Evolutionary conservation across 2,888 invertebrate genomes (phyloP), one percentile per base, ranked within the genome.

Genomic region (Myathropa florea): DNA sequence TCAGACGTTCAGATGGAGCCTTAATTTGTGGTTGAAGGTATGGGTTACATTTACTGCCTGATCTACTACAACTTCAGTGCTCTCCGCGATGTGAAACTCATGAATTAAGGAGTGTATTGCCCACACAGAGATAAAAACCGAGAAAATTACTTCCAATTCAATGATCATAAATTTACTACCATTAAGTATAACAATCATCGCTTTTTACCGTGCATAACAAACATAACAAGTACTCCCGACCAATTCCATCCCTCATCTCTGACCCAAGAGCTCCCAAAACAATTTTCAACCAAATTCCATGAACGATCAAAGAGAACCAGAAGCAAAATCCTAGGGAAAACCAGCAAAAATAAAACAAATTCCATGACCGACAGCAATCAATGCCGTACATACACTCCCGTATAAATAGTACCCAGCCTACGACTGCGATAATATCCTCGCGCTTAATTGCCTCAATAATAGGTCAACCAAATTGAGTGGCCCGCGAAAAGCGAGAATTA

Each of bases 361-460:
- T 60, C 36, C 63, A 59, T 79, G 78, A 79, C 24, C 73, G 21
- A 14, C 59, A n/a, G 46, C 83, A 68, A 83, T 73, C 60, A 68
- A 72, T 78, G 72, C 24, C 21, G 12, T 30, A 26, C 60, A 64
- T 23, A 39, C 60, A 26, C 33, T 2, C 26, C 12, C n/a, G 6
- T 3, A 0, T 12, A 4, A 3, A 46, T n/a, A 4, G n/a, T 18
- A 46, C 18, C 46, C 6, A 39, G n/a, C 39, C n/a, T 7, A 46
- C 46, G 46, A 46, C n/a, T 36, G 39, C 60, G 65, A 72, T 39
- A 55, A 67, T n/a, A 61, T 57, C 24, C 14, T 9, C 53, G 7
- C 46, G n/a, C 57, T 63, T 80, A 81, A 77, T 81, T 81, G 71
- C 72, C 39, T 77, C 61, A 61, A 76, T 76, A 80, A 84, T 71